Evolutionary conservation across 2,113 vertebrate genomes (phyloP).

Genomic region (Ramphastos sulfuratus): DNA sequence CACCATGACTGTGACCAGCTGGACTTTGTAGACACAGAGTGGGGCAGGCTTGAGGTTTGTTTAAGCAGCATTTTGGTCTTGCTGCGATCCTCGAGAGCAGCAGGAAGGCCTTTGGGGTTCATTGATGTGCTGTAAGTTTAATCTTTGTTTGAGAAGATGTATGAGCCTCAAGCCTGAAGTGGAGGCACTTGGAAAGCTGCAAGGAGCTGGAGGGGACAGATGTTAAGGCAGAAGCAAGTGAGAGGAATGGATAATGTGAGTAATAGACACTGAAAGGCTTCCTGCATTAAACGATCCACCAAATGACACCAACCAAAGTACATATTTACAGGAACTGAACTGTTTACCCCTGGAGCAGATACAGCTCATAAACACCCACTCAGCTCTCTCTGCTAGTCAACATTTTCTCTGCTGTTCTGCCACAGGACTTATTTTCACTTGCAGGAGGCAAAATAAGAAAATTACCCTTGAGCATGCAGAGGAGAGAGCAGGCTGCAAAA

Average conservation of each 20-base stretch:
- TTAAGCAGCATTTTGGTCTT: background rate
- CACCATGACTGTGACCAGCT: background rate
- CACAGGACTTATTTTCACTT: background rate
- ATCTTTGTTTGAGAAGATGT: background rate
- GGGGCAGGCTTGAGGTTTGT: background rate
- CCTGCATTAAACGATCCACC: background rate
- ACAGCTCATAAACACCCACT: background rate
- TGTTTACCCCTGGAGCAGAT: slow-evolving; percentile 39
- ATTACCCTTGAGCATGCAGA: background rate
- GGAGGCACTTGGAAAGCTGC: background rate
- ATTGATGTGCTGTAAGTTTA: background rate
- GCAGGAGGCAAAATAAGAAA: background rate
- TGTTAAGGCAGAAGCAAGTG: background rate
- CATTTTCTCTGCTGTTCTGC: background rate
- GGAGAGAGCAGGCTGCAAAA: background rate
- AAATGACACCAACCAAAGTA: background rate
- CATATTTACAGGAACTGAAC: slow-evolving; percentile 13
- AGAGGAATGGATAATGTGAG: background rate
- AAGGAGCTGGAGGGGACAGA: background rate
- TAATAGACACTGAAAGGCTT: background rate
- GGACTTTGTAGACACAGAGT: background rate
- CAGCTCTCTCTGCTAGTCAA: background rate
- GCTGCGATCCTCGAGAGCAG: background rate
- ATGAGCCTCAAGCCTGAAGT: background rate
- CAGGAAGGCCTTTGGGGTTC: background rate